Base-by-base conservation (phyloP, 2,113 vertebrate species). In the Brachyhypopomus gauderio region DNA sequence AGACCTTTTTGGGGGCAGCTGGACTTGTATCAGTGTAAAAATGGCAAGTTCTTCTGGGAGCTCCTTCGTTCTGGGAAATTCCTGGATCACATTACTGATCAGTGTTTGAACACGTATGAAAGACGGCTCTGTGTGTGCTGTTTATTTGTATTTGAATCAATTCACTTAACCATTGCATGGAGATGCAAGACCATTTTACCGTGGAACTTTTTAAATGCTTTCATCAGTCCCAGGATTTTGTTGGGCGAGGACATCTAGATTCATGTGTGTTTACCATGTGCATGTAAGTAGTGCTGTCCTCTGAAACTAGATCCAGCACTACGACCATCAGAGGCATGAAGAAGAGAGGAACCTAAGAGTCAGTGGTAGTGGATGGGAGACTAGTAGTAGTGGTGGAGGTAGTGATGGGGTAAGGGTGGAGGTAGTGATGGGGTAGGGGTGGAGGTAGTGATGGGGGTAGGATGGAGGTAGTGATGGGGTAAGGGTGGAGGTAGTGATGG, bases 51-150 rank as follows among this genome's bases (percentile, higher is more conserved):
- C 70, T 79, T 66, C 62, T 59, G 14, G 20, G 52, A 70, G 77
- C 25, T 79, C 19, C 74, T 79, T 79, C 19, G 9, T 67, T 36
- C 30, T 63, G 4, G 34, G 55, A 63, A 64, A 58, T 7, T 63
- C 16, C 25, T 77, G 34, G 14, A 22, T 72, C 41, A 52, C 22
- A 45, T 52, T 55, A 36, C 41, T 72, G 69, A 69, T 48, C 69
- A 52, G 69, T 34, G 34, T 70, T 45, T 34, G 56, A 80, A 60
- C 20, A 41, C 45, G 8, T 60, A 22, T 67, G 41, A 30, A 30
- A 71, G n/a, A 70, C 8, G 19, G 25, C 71, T 67, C 19, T 75
- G 70, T 81, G 79, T 36, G 55, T 66, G 12, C 58, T 74, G 27
- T 74, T 74, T 74, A 36, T 55, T 55, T 74, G 36, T 64, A 67